Evolutionary conservation across 2,888 invertebrate genomes (phyloP).

Genomic region (Dromius quadrimaculatus): DNA sequence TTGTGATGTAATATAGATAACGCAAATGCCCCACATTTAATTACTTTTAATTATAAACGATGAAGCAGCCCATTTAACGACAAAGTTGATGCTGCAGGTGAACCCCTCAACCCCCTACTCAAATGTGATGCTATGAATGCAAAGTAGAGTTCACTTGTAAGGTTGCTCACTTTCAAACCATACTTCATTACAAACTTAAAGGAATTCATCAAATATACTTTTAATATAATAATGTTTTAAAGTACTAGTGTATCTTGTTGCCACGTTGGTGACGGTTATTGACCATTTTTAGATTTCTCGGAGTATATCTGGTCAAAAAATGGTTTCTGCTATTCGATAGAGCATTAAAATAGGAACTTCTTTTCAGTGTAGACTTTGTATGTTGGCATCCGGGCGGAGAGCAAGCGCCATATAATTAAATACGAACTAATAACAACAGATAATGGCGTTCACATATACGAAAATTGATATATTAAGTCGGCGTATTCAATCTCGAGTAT

Average conservation of each 20-base stretch:
- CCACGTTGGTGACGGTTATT: too few species aligned
- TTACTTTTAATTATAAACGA: constrained; percentile 48
- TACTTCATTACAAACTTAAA: neutral
- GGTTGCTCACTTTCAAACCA: neutral
- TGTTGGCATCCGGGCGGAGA: constrained; percentile 4
- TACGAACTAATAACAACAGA: constrained; percentile 57
- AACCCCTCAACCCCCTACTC: neutral
- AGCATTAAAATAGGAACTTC: too few species aligned
- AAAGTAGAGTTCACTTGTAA: constrained; percentile 14
- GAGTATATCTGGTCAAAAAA: too few species aligned
- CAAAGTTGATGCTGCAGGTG: constrained; percentile 28
- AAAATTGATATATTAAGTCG: constrained; percentile 60
- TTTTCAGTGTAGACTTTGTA: constrained; percentile 7
- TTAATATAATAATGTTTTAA: too few species aligned
- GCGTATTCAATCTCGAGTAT: constrained; percentile 58
- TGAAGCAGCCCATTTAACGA: constrained; percentile 40
- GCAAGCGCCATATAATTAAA: constrained; percentile 58
- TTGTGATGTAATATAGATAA: constrained; percentile 13
- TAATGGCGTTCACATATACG: constrained; percentile 57
- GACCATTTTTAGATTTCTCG: too few species aligned
- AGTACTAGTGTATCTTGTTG: too few species aligned
- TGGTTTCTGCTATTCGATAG: too few species aligned
- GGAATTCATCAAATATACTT: too few species aligned
- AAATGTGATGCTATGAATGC: constrained; percentile 38
- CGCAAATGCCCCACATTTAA: constrained; percentile 47